Base-by-base conservation (phyloP, 2,888 invertebrate species). In the Exephanes ischioxanthus region DNA sequence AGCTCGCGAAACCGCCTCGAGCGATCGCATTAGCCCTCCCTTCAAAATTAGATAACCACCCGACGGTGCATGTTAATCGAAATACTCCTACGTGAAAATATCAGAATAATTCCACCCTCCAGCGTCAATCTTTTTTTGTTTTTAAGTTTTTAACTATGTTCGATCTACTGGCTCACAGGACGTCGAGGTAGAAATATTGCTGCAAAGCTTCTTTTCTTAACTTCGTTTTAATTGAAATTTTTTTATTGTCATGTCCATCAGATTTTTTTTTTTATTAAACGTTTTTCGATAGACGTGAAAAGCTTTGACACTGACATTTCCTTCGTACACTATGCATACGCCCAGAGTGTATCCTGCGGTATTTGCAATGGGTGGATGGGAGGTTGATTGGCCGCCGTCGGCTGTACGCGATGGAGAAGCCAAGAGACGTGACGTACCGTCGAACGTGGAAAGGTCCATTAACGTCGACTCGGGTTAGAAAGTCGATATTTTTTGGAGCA, bases 31-130 rank as follows among this genome's bases (percentile, higher is more conserved):
- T 66, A 80, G 45, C 67, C 66, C 41, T 73, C 58, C 37, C 67
- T 80, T 53, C 33, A 79, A 84, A 87, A 85, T 83, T 80, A 87
- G 84, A 87, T 82, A 88, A 86, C 79, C 85, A 78, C 85, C 80
- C 68, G 68, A 70, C 67, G 66, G 14, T n/a, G n/a, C 11, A 37
- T 11, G 45, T 68, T 75, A 48, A 68, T 68, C 58, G 37, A 68
- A 26, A 76, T 14, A 14, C 48, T 19, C 37, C 19, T 30, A 30
- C 22, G 45, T 14, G 19, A 67, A 66, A 61, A 61, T 73, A 58
- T 73, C 14, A 37, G 16, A 73, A 61, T 72, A 72, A 72, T 72
- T 70, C 3, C 19, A 19, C 55, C 19, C 9, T 3, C 55, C 41
- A 41, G 22, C 22, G 55, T 55, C 7, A 22, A 7, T 22, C 3